Base-by-base conservation (phyloP, 2,797 vertebrate genomes). In the Poeciliopsis paucimaculata region DNA sequence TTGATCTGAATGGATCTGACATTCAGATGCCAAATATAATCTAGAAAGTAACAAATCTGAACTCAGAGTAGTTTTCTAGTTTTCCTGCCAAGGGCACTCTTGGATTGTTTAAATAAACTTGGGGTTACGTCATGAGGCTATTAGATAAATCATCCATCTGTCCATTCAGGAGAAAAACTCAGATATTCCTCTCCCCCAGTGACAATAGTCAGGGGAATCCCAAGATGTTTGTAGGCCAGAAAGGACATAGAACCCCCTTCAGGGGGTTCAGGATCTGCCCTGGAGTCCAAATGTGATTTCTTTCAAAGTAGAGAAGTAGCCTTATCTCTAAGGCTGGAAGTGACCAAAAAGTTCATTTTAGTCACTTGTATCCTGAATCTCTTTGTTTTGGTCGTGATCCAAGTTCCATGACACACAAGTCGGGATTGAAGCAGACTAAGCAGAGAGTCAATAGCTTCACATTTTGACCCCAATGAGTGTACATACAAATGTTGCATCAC, bases 1-100 rank as follows among this genome's bases (percentile, higher is more conserved):
- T 18, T 9, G 28, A 64, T 64, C 34, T 72, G 46, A 15, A 75
- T 75, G 20, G 34, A 77, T 36, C 79, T 80, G n/a, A 57, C n/a
- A n/a, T 28, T 28, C 26, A 55, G 3, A n/a, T 55, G 53, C 1
- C 53, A 55, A 55, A 53, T 53, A 8, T 53, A 53, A n/a, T 55
- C 23, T 55, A 55, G 26, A 3, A 55, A 57, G n/a, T 28, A 3
- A 28, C 55, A 57, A 11, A 28, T n/a, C 11, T 28, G 55, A 26
- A 4, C n/a, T 11, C 23, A 53, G 51, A 53, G n/a, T 28, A 28
- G 12, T 60, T 60, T n/a, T 68, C 12, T 36, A 18, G 6, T 34
- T 13, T 34, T 64, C 34, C 16, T 36, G 16, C 34, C 16, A 36
- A 34, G 16, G 34, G 18, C 34, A 20, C 16, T 66, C 3, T 36